Evolutionary conservation across 1,140 invertebrate species (phyloP), one percentile per base, ranked within the genome.

Genomic region (Batillaria attramentaria): DNA sequence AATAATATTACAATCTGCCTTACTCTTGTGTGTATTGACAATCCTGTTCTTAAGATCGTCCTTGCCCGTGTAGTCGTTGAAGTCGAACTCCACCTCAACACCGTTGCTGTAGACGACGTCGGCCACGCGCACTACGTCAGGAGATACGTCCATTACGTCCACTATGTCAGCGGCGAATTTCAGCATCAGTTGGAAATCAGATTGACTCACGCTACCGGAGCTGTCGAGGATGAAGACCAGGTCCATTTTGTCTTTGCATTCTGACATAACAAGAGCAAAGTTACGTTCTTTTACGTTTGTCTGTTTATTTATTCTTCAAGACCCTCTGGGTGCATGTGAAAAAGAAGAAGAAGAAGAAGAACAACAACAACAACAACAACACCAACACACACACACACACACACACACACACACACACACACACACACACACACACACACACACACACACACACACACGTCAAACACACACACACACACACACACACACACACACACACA

Each of bases 91-190:
- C 24, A 57, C 31, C 0, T 28, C 3, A 31, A 50, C 4, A 2
- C 1, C 0, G 28, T 0, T 39, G 70, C 46, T 33, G 18, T 50
- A 72, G 42, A 50, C 50, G 54, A 81, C 39, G 33, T 69, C 69
- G 20, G 69, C 72, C 43, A 82, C 43, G 46, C 72, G 62, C 24
- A 69, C 57, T n/a, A 43, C 33, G 39, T 57, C 50, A 0, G 50
- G 60, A 13, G 77, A 75, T 20, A 86, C 57, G 37, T 81, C 60
- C 60, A 86, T 50, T 1, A 57, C 69, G 31, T 76, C 41, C 6
- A 81, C 72, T 0, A 84, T 75, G 10, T 79, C 54, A 24, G 43
- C 33, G 2, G 85, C 69, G 39, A 84, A 86, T 24, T 69, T 65
- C 1, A 81, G 65, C 50, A 77, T 77, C 28, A 66, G 70, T 0